Percentiles rank a stretch among this genome's conserved stretches.
phyloP scores from a whole-genome alignment of 53 echinoderm and acorn worm species.

The Glandiceps talaboti region DNA sequence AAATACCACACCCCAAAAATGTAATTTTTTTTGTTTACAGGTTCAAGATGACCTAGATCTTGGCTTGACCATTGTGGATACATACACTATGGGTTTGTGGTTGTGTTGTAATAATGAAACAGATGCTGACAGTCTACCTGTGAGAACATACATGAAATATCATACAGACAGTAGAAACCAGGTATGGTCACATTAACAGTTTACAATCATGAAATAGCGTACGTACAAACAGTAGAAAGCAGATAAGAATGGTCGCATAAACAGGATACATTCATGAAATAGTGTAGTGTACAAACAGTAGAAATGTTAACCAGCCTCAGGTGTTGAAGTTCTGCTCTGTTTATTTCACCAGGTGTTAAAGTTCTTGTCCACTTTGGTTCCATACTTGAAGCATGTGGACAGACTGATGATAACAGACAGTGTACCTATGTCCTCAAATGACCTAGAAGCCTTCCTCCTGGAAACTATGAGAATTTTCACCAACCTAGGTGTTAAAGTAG shows the following conservation, averaged over 20 bases:
- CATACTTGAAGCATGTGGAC: background rate
- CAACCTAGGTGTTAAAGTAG: background rate
- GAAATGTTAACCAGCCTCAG: too few species aligned
- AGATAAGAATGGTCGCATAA: too few species aligned
- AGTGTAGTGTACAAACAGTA: too few species aligned
- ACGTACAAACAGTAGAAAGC: too few species aligned
- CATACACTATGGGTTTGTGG: background rate
- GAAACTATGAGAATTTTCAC: background rate
- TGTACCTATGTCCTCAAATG: background rate
- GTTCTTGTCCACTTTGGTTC: background rate
- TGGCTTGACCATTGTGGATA: background rate
- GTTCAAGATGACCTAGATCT: background rate
- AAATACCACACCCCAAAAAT: too few species aligned
- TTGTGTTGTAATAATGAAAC: background rate
- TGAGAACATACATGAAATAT: background rate
- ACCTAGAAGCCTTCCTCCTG: background rate
- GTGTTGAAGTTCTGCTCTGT: background rate
- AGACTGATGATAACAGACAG: background rate
- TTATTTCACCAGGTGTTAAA: background rate
- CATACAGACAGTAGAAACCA: background rate
- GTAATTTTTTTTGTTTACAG: too few species aligned
- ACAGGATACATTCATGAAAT: too few species aligned
- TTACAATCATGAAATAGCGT: too few species aligned
- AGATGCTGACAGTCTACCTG: background rate
- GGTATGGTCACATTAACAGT: too few species aligned